Evolutionary conservation across 2,113 vertebrate species (phyloP).

Genomic region (Lontra canadensis): DNA sequence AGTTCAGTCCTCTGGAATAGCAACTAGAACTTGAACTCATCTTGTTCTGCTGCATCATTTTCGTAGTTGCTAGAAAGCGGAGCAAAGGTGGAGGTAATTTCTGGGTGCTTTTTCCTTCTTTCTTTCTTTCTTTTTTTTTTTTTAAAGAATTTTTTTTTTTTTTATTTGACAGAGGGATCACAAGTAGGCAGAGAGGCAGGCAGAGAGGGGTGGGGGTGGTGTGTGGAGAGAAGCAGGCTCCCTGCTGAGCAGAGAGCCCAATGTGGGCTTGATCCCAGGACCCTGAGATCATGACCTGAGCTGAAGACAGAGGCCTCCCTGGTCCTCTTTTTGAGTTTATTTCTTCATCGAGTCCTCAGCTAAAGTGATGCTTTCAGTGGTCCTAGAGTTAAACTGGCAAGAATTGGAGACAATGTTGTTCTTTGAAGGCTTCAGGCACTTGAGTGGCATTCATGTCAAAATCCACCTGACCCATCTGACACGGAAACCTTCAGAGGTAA

Average conservation of each 20-base stretch:
- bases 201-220: too few relatives aligned
- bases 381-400: not conserved
- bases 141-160: too few relatives aligned
- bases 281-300: too few relatives aligned
- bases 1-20: not conserved
- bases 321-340: not conserved
- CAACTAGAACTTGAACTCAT: not conserved
- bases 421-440: conserved; percentile 1
- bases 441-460: conserved; percentile 24
- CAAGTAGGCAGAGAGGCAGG: too few relatives aligned
- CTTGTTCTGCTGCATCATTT: not conserved
- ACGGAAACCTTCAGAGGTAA: not conserved
- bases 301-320: not conserved
- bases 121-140: too few relatives aligned
- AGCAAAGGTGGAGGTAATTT: not conserved
- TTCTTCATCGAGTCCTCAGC: not conserved
- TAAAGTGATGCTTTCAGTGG: conserved; percentile 13
- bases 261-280: too few relatives aligned
- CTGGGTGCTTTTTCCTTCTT: not conserved
- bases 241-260: too few relatives aligned
- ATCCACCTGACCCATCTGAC: not conserved
- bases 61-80: not conserved
- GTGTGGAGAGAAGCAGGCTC: too few relatives aligned
- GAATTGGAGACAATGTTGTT: conserved; percentile 18
- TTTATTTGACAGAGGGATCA: too few relatives aligned